Evolutionary conservation across 2,113 vertebrate genomes (phyloP), one percentile per base, ranked within the genome.

Genomic region (Chaetorhynchus papuensis): DNA sequence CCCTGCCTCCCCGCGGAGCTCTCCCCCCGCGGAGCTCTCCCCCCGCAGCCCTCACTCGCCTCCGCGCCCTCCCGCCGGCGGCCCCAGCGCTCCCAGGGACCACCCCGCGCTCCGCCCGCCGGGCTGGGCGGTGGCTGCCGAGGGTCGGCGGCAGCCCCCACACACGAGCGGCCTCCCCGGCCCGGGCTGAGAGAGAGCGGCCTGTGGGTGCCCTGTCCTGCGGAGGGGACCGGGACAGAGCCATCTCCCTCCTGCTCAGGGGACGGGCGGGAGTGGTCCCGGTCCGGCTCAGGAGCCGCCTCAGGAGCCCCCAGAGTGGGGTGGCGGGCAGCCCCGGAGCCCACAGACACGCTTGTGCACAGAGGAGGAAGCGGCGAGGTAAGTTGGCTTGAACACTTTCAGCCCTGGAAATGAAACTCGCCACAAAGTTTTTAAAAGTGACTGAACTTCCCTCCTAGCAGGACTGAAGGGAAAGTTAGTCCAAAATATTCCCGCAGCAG

Each of bases 271-370:
- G n/a, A 45, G 49, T 19, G 50, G 28, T 24, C 19, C 7, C 22
- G 7, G n/a, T 1, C 26, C 7, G 33, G 26, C 10, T 11, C 6
- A 1, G 45, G 44, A 35, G 28, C 14, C 27, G n/a, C 12, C 45
- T 33, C 4, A 10, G 37, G 45, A 44, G 37, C 15, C n/a, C 26
- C 6, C 70, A 1, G 63, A 15, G 26, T 4, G 0, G n/a, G 28
- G 24, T 5, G 10, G 56, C 33, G 39, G 63, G 35, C 80, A 21
- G 66, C 66, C 30, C 52, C 77, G 4, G 47, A 20, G 0, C 61
- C 6, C 66, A 33, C 2, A 22, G 42, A 42, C 3, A 1, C 11
- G 2, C 11, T 10, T 3, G 49, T 65, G 26, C 54, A 1, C 11
- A 1, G 28, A 4, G 42, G 11, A 66, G 31, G 70, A 71, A 10